Evolutionary conservation across 2,113 vertebrate genomes (phyloP).

Genomic region (Engystomops pustulosus): DNA sequence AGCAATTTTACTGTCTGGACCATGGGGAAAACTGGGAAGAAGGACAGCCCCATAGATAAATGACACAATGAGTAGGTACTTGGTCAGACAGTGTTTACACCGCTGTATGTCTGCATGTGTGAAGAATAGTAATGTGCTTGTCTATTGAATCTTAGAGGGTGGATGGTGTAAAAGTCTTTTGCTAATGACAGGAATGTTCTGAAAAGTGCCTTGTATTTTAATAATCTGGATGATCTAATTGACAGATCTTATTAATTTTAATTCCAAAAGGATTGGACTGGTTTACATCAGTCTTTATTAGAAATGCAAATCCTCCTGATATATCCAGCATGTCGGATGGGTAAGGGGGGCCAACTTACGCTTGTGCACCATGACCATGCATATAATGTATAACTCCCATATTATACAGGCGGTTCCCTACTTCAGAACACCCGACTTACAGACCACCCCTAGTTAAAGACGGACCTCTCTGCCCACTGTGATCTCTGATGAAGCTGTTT

Average conservation of each 20-base stretch:
- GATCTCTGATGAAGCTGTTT: too few relatives aligned
- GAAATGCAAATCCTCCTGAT: too few relatives aligned
- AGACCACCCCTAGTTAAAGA: too few relatives aligned
- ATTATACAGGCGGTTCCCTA: too few relatives aligned
- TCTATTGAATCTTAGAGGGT: background rate
- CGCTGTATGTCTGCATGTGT: background rate
- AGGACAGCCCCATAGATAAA: background rate
- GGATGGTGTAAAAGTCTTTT: background rate
- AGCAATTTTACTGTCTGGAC: background rate
- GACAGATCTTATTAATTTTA: background rate
- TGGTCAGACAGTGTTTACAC: background rate
- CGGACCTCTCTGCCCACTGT: too few relatives aligned
- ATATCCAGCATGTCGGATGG: too few relatives aligned
- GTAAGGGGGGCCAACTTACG: too few relatives aligned
- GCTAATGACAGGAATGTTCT: background rate
- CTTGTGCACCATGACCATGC: too few relatives aligned
- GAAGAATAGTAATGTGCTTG: conserved; percentile 8
- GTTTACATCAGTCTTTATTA: too few relatives aligned
- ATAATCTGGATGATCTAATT: background rate
- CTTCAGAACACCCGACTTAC: too few relatives aligned
- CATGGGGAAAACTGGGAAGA: background rate
- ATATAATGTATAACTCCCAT: too few relatives aligned
- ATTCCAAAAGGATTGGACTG: too few relatives aligned
- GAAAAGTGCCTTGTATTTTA: background rate
- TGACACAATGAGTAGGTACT: background rate